These are phyloP conservation scores for Meloidogyne floridensis DNA, from an alignment of 1,140 invertebrate species.

Conservation along the genomic window DNA sequence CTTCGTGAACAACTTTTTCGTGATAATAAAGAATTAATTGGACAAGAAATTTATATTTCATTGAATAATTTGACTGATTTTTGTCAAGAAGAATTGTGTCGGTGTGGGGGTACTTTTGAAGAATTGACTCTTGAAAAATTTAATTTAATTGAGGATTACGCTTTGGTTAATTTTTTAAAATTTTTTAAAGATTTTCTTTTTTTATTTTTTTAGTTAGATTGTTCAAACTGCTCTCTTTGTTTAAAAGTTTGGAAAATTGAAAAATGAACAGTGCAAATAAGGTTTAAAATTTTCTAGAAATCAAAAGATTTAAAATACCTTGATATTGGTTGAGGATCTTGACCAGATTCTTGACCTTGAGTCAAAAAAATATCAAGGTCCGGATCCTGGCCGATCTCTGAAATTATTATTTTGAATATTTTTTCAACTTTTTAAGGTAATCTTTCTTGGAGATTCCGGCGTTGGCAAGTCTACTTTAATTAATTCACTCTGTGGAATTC, in stretches of 20 bases:
- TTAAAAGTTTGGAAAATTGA: constrained; percentile 13
- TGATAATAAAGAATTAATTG: constrained; percentile 24
- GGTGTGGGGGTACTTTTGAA: constrained; percentile 23
- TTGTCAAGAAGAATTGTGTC: constrained; percentile 25
- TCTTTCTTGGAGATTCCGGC: constrained; percentile 49
- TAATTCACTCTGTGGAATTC: constrained; percentile 47
- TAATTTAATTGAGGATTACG: constrained; percentile 1
- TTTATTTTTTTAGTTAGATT: neutral
- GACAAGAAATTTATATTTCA: constrained; percentile 15
- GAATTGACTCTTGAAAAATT: neutral
- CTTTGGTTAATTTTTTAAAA: neutral
- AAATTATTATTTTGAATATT: neutral
- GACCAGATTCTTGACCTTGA: too few species aligned
- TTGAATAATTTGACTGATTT: constrained; percentile 3
- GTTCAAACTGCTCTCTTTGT: constrained; percentile 9
- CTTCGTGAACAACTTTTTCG: constrained; percentile 24
- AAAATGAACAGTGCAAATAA: constrained; percentile 20
- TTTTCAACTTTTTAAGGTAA: constrained; percentile 29
- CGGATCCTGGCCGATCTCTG: too few species aligned
- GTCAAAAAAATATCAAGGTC: too few species aligned
- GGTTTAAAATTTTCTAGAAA: too few species aligned
- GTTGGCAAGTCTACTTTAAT: constrained; percentile 54
- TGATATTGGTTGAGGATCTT: too few species aligned
- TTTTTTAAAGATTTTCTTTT: neutral
- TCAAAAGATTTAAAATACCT: too few species aligned